Evolutionary conservation across 2,888 invertebrate species (phyloP).

Genomic region (Leucozona laternaria): DNA sequence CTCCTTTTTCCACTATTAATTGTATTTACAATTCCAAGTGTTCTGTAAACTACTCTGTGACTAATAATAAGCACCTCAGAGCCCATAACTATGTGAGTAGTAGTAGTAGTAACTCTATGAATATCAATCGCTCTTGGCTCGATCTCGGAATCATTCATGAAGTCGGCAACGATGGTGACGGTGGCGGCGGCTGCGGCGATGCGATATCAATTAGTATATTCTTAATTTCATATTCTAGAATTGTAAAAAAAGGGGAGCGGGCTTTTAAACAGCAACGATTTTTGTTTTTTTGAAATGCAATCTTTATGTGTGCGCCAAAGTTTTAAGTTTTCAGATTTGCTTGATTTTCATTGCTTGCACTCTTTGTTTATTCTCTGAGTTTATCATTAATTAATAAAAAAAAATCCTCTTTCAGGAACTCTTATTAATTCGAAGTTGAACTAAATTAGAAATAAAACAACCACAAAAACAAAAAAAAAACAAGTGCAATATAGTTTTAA

Average conservation of each 20-base stretch:
- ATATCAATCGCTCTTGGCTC: slow-evolving; percentile 41
- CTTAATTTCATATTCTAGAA: slow-evolving; percentile 54
- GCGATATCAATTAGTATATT: slow-evolving; percentile 68
- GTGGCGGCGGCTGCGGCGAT: background rate
- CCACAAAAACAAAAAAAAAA: slow-evolving; percentile 1
- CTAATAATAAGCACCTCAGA: slow-evolving; percentile 24
- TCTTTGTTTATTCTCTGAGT: background rate
- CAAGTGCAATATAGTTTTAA: slow-evolving; percentile 61
- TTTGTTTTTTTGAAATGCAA: slow-evolving; percentile 11
- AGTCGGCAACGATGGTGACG: background rate
- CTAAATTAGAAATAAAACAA: background rate
- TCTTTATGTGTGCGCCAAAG: background rate
- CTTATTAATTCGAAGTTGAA: slow-evolving; percentile 20
- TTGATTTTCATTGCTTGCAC: slow-evolving; percentile 15
- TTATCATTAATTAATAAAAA: slow-evolving; percentile 20
- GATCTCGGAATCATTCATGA: slow-evolving; percentile 46
- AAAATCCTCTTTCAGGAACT: slow-evolving; percentile 54
- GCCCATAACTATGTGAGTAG: background rate
- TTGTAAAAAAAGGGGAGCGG: slow-evolving; percentile 15
- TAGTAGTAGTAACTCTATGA: slow-evolving; percentile 54
- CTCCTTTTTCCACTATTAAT: slow-evolving; percentile 14
- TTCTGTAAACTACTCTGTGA: slow-evolving; percentile 25
- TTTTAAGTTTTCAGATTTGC: background rate
- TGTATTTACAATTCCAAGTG: slow-evolving; percentile 54
- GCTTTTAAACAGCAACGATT: background rate